Evolutionary conservation across 2,113 vertebrate species (phyloP), one percentile per base, ranked within the genome.

Genomic region (Sinocyclocheilus maitianheensis): DNA sequence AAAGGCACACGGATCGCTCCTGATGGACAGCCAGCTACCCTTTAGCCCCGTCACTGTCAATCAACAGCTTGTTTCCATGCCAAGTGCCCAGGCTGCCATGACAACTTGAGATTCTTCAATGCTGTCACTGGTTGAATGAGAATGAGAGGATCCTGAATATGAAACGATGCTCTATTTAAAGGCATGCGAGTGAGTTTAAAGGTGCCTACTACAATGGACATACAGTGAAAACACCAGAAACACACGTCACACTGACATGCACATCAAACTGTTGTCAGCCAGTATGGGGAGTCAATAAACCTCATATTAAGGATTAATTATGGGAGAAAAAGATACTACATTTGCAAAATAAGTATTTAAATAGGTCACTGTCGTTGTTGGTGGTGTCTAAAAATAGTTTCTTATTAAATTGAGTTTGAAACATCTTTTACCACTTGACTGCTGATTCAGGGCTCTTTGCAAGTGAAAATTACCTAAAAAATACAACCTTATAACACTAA

Each of bases 11-110:
- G 84, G 76, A 87, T 86, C 30, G 75, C 77, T 83, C 40, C 51
- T 91, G 91, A 89, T 82, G 9, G 89, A 87, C 89, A 77, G 83
- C 80, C 81, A 34, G 48, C 40, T 30, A 22, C 88, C 67, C 60
- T 78, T 86, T 87, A 89, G 87, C 88, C 87, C 84, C 72, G 87
- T 89, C 88, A 86, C 87, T 89, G 86, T 87, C 82, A 85, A 90
- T 91, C 87, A 89, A 62, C 6, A 55, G 69, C 62, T 80, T 22
- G 72, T 91, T 87, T 85, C 89, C 46, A 87, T 85, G 84, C 65
- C 20, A 30, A 86, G 86, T 77, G 88, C 74, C 79, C 82, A 72
- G 78, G 89, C 89, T 91, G 89, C 89, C 89, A 90, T 89, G 92
- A 91, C 88, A 88, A 87, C 82, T 8, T 55, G 72, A 63, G 80